Percentiles rank a stretch among this genome's conserved stretches.
phyloP scores from a whole-genome alignment of 2,113 vertebrate genomes.

The Oreochromis tanganicae region DNA sequence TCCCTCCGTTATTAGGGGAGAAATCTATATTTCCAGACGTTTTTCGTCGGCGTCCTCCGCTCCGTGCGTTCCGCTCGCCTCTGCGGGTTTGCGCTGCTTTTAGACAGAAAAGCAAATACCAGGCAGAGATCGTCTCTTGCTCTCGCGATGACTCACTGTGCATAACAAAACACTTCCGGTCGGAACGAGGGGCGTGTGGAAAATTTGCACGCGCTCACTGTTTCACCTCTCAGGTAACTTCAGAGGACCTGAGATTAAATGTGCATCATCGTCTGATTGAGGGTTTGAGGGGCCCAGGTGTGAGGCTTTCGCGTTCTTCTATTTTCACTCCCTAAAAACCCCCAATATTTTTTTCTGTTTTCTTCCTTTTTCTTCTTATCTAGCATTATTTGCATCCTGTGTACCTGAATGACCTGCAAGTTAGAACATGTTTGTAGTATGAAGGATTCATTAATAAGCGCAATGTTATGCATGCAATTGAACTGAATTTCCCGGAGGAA shows the following conservation, averaged over 20 bases:
- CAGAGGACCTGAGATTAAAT: background rate
- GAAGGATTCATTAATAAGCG: background rate
- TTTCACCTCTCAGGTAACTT: background rate
- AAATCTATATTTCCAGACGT: background rate
- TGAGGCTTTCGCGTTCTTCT: background rate
- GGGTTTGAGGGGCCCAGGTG: background rate
- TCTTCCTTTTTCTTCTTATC: background rate
- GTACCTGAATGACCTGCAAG: accelerated
- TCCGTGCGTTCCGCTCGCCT: background rate
- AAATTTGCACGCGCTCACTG: background rate
- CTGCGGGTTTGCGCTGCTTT: background rate
- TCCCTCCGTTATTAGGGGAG: no score
- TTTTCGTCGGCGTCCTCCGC: background rate
- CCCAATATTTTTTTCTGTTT: background rate
- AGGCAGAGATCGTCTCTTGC: background rate
- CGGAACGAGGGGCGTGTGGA: background rate
- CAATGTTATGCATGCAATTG: background rate
- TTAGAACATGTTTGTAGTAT: background rate
- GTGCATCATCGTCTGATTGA: no score
- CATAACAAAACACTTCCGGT: background rate
- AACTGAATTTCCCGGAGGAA: background rate
- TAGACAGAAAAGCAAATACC: background rate
- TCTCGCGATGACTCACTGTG: background rate
- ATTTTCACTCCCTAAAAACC: background rate
- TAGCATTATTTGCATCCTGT: background rate